Conservation (phyloP, 2,888 invertebrate genomes). For the Phania funesta region DNA sequence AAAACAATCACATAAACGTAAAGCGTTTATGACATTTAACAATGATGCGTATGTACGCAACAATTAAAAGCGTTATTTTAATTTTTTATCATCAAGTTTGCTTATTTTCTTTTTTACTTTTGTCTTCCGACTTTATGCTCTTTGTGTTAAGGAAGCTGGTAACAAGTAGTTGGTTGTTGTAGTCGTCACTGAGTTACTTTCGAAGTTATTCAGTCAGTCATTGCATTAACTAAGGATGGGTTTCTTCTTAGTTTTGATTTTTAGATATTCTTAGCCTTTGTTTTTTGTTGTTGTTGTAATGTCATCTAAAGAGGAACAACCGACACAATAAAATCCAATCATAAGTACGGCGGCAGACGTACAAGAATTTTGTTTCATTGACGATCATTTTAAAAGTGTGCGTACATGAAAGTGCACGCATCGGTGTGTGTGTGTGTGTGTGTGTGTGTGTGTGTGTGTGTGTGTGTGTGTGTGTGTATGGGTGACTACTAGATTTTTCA, state of each 20-base stretch:
- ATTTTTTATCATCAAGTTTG: conserved; percentile 6
- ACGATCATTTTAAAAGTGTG: conserved; percentile 23
- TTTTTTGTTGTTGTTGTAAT: not conserved
- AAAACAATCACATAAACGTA: conserved; percentile 57
- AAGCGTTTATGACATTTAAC: conserved; percentile 66
- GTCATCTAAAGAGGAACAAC: conserved; percentile 42
- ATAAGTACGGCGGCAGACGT: not conserved
- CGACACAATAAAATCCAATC: conserved; percentile 28
- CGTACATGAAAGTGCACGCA: not conserved
- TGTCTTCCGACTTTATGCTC: not conserved
- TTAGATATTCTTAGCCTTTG: not conserved
- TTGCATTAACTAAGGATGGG: conserved; percentile 32
- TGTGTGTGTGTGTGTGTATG: conserved; percentile 8
- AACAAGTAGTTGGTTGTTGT: conserved; percentile 32
- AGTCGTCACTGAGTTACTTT: not conserved
- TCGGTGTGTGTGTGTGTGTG: not conserved
- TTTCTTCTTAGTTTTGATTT: conserved; percentile 20
- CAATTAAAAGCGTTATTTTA: conserved; percentile 48
- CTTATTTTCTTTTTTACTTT: conserved; percentile 3
- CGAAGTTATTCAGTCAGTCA: conserved; percentile 6
- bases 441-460: not conserved
- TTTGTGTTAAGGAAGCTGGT: conserved; percentile 43
- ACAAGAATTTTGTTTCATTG: not conserved
- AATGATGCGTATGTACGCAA: conserved; percentile 62
- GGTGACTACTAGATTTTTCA: conserved; percentile 23